Percentiles rank a stretch among this genome's conserved stretches.
phyloP scores from a whole-genome alignment of 2,797 vertebrate genomes.

The Chromis chromis region DNA sequence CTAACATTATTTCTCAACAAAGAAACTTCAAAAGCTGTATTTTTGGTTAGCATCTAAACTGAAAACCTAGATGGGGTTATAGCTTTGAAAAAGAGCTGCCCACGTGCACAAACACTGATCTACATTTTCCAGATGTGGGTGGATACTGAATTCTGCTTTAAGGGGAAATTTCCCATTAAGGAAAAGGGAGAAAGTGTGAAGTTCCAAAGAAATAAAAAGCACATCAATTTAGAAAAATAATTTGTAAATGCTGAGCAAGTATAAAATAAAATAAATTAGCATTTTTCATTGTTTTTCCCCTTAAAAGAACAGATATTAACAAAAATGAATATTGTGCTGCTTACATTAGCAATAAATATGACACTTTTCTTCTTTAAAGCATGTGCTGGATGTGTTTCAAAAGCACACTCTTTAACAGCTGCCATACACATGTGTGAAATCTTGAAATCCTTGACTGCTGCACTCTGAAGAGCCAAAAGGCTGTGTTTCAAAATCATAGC shows the following conservation, averaged over 20 bases:
- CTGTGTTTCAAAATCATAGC: slow-evolving; percentile 68
- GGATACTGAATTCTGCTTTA: slow-evolving; percentile 69
- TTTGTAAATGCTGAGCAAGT: slow-evolving; percentile 79
- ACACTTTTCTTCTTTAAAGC: slow-evolving; percentile 67
- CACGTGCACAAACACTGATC: slow-evolving; percentile 37
- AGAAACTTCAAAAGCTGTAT: neutral
- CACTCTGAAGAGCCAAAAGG: slow-evolving; percentile 63
- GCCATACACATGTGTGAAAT: slow-evolving; percentile 68
- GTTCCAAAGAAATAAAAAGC: slow-evolving; percentile 46
- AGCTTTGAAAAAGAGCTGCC: slow-evolving; percentile 46
- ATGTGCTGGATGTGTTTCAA: slow-evolving; percentile 68
- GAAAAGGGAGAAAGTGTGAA: slow-evolving; percentile 42
- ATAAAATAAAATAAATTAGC: slow-evolving; percentile 87
- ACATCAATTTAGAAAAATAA: slow-evolving; percentile 83
- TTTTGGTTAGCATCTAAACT: slow-evolving; percentile 2
- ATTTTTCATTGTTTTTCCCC: slow-evolving; percentile 55
- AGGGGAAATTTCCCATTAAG: slow-evolving; percentile 13
- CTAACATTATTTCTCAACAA: neutral
- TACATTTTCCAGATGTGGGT: slow-evolving; percentile 22
- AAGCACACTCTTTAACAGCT: slow-evolving; percentile 77
- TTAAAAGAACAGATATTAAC: slow-evolving; percentile 74
- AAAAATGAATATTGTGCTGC: slow-evolving; percentile 77
- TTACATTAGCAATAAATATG: slow-evolving; percentile 80
- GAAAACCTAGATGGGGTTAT: slow-evolving; percentile 31
- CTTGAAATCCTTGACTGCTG: slow-evolving; percentile 69